Conservation (phyloP, 1,140 invertebrate genomes). For the Spodoptera frugiperda region DNA sequence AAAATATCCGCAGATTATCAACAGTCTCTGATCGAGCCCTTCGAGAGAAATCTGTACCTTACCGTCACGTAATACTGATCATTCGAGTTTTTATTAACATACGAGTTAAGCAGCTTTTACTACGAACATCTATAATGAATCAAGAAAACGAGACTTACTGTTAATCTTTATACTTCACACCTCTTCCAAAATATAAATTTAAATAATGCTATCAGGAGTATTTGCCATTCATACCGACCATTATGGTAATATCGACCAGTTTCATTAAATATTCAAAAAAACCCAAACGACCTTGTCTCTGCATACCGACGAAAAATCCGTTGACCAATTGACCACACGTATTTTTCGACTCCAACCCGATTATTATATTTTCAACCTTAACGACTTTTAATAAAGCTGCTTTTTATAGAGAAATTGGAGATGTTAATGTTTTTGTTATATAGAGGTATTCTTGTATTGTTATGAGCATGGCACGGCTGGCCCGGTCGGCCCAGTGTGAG, state of each 20-base stretch:
- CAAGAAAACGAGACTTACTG: neutral
- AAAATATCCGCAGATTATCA: slow-evolving; percentile 51
- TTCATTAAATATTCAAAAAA: slow-evolving; percentile 43
- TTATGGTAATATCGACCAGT: slow-evolving; percentile 41
- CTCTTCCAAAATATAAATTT: neutral
- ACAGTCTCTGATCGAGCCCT: slow-evolving; percentile 37
- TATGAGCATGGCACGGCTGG: slow-evolving; percentile 36
- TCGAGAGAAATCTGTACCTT: slow-evolving; percentile 51
- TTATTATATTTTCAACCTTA: slow-evolving; percentile 46
- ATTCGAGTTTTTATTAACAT: slow-evolving; percentile 39
- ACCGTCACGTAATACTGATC: slow-evolving; percentile 22
- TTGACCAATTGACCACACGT: slow-evolving; percentile 48
- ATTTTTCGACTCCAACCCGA: slow-evolving; percentile 20
- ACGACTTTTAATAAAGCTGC: slow-evolving; percentile 7
- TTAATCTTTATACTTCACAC: neutral
- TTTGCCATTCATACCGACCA: slow-evolving; percentile 25
- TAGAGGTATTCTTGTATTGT: slow-evolving; percentile 34
- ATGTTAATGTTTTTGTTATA: slow-evolving; percentile 40
- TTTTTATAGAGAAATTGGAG: neutral
- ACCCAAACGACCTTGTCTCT: slow-evolving; percentile 49
- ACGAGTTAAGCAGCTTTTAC: slow-evolving; percentile 38
- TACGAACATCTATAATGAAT: neutral
- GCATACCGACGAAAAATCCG: slow-evolving; percentile 47
- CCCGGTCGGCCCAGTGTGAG: slow-evolving; percentile 18
- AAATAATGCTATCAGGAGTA: neutral